These are phyloP conservation scores for Eulithis prunata DNA, from an alignment of 2,888 invertebrate genomes.

Conservation along the genomic window DNA sequence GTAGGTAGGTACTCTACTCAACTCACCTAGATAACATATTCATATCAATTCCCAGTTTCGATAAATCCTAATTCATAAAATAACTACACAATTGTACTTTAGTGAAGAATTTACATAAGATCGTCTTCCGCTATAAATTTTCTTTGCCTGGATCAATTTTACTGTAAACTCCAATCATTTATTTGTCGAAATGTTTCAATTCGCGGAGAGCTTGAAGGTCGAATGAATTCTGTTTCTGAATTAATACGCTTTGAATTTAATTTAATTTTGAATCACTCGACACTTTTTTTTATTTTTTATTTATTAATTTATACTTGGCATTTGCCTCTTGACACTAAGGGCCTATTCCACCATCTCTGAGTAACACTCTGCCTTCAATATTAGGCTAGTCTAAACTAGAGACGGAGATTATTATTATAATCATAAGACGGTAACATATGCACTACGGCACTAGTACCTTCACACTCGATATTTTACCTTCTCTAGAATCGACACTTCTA, in stretches of 20 bases:
- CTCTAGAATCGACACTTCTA: too few relatives aligned
- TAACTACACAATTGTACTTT: background rate
- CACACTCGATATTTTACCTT: too few relatives aligned
- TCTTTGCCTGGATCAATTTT: background rate
- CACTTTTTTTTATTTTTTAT: background rate
- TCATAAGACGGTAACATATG: too few relatives aligned
- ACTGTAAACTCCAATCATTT: background rate
- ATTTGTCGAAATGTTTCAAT: background rate
- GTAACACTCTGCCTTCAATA: too few relatives aligned
- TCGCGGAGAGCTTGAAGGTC: background rate
- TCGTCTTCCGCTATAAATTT: background rate
- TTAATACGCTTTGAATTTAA: background rate
- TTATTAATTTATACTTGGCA: background rate
- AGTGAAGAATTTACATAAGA: background rate
- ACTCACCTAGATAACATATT: background rate
- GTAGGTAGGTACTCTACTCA: too few relatives aligned
- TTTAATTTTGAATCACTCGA: background rate
- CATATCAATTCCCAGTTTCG: background rate
- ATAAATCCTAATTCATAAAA: background rate
- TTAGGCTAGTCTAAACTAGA: too few relatives aligned
- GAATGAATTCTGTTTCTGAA: conserved; percentile 1
- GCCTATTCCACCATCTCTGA: too few relatives aligned
- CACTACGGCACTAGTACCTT: too few relatives aligned
- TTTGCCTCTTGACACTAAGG: too few relatives aligned
- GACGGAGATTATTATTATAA: too few relatives aligned